A percentile compares a stretch with the other conserved stretches of the same genome.
Evolutionary conservation across 1,140 invertebrate species (phyloP).

Genomic region (Drosophila lini): DNA sequence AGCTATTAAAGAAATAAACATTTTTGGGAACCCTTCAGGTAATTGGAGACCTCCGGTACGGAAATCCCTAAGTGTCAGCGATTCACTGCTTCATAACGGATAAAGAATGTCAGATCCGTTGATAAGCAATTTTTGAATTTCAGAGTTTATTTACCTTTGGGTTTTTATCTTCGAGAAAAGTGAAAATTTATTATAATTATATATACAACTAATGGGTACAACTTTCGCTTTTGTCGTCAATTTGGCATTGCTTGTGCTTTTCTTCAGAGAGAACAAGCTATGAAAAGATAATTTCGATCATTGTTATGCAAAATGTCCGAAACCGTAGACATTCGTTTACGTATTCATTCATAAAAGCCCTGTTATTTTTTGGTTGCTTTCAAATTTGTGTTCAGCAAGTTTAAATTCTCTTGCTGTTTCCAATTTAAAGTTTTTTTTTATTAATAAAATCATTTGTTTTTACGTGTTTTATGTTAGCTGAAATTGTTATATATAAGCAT

Average conservation of each 20-base stretch:
- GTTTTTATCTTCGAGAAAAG: constrained; percentile 29
- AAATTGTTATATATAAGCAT: neutral
- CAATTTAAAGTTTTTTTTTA: too few relatives aligned
- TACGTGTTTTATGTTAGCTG: neutral
- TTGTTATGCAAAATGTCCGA: constrained; percentile 38
- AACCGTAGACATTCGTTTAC: constrained; percentile 33
- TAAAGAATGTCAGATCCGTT: constrained; percentile 24
- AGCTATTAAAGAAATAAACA: neutral
- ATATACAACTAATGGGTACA: constrained; percentile 47
- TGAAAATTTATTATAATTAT: constrained; percentile 53
- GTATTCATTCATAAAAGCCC: constrained; percentile 45
- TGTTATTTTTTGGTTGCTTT: constrained; percentile 21
- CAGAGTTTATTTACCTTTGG: constrained; percentile 28
- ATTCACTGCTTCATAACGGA: constrained; percentile 10
- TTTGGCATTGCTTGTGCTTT: constrained; percentile 43
- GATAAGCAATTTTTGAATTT: constrained; percentile 9
- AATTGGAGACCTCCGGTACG: constrained; percentile 7
- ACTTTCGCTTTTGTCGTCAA: constrained; percentile 53
- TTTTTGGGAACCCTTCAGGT: neutral
- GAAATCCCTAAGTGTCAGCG: neutral
- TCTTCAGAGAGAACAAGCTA: constrained; percentile 32
- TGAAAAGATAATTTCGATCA: constrained; percentile 34
- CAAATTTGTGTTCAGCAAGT: neutral
- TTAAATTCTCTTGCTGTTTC: constrained; percentile 1
- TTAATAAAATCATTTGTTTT: neutral